These are phyloP conservation scores for Agelas oroides DNA, from an alignment of 37 sponge, comb jelly and placozoan species.

Conservation along the genomic window DNA sequence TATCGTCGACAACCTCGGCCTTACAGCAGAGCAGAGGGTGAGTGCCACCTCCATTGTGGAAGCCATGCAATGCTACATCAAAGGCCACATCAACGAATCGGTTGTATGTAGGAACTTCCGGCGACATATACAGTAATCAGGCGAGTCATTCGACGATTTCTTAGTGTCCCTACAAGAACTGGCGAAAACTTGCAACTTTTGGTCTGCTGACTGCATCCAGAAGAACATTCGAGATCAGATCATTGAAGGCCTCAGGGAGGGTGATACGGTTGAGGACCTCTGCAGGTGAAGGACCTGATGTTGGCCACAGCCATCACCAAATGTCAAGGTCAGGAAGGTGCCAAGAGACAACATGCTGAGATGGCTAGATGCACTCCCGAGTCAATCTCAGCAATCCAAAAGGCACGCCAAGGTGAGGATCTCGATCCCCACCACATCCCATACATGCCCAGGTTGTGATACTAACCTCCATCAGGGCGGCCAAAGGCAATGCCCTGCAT, in stretches of 20 bases:
- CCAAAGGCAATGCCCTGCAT: constrained; percentile 24
- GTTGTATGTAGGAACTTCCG: constrained; percentile 21
- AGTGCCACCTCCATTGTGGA: background rate
- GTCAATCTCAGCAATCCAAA: background rate
- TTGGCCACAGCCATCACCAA: constrained; percentile 22
- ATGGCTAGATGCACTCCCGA: background rate
- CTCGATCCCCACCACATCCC: no score
- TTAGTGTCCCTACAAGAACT: constrained; percentile 35
- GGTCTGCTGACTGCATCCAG: constrained; percentile 20
- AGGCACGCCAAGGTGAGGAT: background rate
- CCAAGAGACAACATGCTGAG: constrained; percentile 29
- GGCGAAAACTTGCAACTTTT: constrained; percentile 50
- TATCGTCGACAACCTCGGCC: constrained; percentile 50
- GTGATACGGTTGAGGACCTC: constrained; percentile 25
- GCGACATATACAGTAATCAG: constrained; percentile 11
- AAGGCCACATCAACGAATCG: constrained; percentile 37
- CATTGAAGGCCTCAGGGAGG: constrained; percentile 23
- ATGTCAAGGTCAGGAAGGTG: constrained; percentile 30
- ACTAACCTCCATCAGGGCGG: constrained; percentile 27
- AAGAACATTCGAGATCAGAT: constrained; percentile 41
- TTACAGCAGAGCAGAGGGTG: constrained; percentile 19
- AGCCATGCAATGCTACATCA: background rate
- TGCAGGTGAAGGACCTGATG: constrained; percentile 7
- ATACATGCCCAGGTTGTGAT: constrained; percentile 28
- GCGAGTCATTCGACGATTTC: constrained; percentile 42